phyloP scores from a whole-genome alignment of 2,888 invertebrate species.

The Scaptomyza parva region DNA sequence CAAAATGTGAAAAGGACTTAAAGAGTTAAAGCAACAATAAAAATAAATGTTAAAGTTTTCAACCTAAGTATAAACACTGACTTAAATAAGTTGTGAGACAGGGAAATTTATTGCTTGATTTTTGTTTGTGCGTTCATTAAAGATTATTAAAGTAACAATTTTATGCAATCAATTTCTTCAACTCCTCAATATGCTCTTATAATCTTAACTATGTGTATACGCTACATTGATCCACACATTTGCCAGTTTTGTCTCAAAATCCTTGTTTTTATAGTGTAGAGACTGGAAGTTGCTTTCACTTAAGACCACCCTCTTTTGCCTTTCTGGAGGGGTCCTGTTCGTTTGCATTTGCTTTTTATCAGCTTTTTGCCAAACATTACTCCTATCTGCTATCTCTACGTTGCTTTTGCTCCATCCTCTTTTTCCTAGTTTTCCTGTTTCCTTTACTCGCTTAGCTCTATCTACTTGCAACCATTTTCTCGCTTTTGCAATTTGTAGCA shows the following conservation, averaged over 20 bases:
- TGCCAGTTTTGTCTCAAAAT: neutral
- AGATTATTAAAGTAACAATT: neutral
- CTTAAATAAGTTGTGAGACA: neutral
- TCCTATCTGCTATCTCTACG: constrained; percentile 19
- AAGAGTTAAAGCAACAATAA: constrained; percentile 52
- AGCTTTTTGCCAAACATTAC: constrained; percentile 50
- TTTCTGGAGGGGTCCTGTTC: constrained; percentile 13
- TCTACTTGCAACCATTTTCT: constrained; percentile 9
- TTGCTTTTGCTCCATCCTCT: constrained; percentile 7
- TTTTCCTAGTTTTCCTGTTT: too few species aligned
- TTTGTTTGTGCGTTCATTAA: neutral
- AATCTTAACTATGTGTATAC: constrained; percentile 34
- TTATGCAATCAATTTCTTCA: neutral
- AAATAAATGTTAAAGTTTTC: neutral
- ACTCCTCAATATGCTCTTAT: neutral
- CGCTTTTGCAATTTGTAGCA: constrained; percentile 43
- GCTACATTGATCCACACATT: constrained; percentile 32
- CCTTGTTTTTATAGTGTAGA: neutral
- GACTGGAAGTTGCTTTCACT: constrained; percentile 16
- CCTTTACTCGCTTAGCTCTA: neutral
- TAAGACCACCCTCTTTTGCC: constrained; percentile 9
- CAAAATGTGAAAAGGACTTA: constrained; percentile 42
- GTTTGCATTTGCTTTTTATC: constrained; percentile 49
- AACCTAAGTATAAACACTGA: neutral
- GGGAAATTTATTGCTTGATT: neutral